Base-by-base conservation (phyloP, 2,888 invertebrate species). In the Pterostichus niger region DNA sequence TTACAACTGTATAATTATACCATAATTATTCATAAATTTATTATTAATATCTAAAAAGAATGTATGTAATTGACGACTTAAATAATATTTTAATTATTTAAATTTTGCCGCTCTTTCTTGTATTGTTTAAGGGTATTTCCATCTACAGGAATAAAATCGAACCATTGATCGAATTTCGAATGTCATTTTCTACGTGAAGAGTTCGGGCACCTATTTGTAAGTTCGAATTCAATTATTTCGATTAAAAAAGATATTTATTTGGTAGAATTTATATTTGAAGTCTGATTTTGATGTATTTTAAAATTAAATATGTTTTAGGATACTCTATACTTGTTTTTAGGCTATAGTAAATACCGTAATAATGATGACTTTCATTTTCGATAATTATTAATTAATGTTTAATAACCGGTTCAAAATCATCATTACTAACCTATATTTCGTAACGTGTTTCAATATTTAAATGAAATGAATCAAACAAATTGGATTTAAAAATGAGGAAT, bases 401-500 rank as follows among this genome's bases (percentile, higher is more conserved):
- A 17, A 71, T 71, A 17, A 44, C 31, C 49, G 13, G 75, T 75
- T 75, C 52, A 75, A 75, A 52, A 52, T 24, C 49, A 49, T 13
- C 52, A 10, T 75, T 56, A 77, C 56, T 82, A 82, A 82, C 82
- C 82, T 75, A 82, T 73, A 71, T 75, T 82, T 81, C 71, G 31
- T 82, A 75, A 75, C 82, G 75, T 82, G 75, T 75, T 59, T 75
- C 33, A 71, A 46, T 10, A 13, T 77, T 35, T 35, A 81, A 81
- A 71, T 79, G 81, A 81, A 82, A 82, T 82, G 82, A 75, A 40
- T 56, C 56, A 77, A 77, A 77, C 35, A 10, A 77, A 40, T 17
- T 77, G 56, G 31, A 68, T 35, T 44, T 75, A 59, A 85, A 85
- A 54, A 83, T 87, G 56, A 87, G 89, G 85, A 87, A 84, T 84